Evolutionary conservation across 1,140 invertebrate species (phyloP).

Genomic region (Pogonognathellus flavescens): DNA sequence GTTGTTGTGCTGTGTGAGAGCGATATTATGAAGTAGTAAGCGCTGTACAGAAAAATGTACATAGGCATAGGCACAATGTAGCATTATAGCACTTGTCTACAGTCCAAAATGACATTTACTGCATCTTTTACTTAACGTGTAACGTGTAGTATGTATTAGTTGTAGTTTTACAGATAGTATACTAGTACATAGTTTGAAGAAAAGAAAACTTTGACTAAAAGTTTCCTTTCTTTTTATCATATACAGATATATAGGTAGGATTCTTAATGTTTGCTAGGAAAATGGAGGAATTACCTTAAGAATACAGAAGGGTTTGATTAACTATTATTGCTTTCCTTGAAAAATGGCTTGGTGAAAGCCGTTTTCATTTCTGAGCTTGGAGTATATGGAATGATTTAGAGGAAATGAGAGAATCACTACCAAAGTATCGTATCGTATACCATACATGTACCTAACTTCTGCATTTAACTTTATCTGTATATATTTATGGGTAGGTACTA

Average conservation of each 20-base stretch:
- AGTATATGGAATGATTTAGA: background rate
- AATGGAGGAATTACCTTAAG: slow-evolving; percentile 20
- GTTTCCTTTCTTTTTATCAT: background rate
- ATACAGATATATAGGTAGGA: background rate
- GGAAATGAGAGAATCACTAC: slow-evolving; percentile 7
- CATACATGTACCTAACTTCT: no score
- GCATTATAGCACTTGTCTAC: no score
- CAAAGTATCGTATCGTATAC: no score
- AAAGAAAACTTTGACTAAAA: background rate
- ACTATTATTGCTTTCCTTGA: slow-evolving; percentile 47
- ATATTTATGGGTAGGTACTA: background rate
- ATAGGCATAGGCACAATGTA: no score
- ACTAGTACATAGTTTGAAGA: background rate
- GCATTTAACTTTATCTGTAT: background rate
- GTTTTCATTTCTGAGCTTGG: slow-evolving; percentile 14
- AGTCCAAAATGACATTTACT: no score
- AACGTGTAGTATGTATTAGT: no score
- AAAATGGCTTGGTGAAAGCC: slow-evolving; percentile 7
- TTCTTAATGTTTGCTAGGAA: background rate
- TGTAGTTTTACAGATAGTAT: no score
- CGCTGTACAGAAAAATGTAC: no score
- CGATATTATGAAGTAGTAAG: no score
- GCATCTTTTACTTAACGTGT: no score
- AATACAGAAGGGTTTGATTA: slow-evolving; percentile 36
- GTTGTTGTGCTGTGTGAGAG: no score